Evolutionary conservation across 2,113 vertebrate genomes (phyloP).

Genomic region (Microtus pennsylvanicus): DNA sequence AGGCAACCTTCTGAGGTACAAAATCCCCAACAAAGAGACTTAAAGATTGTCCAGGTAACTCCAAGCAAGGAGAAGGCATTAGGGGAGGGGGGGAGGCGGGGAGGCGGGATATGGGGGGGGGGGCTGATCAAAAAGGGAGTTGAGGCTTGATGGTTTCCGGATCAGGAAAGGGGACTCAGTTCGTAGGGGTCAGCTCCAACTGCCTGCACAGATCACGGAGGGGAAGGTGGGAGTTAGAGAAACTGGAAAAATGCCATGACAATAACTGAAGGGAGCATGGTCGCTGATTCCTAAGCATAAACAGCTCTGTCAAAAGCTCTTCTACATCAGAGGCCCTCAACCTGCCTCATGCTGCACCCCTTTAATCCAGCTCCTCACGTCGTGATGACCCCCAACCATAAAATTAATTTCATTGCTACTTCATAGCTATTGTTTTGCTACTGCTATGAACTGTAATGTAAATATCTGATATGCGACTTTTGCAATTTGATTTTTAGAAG

Average conservation of each 20-base stretch:
- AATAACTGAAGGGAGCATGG: not conserved
- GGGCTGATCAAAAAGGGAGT: not conserved
- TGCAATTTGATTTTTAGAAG: slow-evolving; percentile 31
- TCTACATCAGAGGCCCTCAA: not conserved
- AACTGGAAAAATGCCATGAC: not conserved
- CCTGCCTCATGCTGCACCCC: not conserved
- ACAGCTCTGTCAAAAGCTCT: not conserved
- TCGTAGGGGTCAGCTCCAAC: not conserved
- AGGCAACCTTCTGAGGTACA: not conserved
- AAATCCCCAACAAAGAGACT: not conserved
- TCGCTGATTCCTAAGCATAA: not conserved
- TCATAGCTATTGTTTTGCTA: not conserved
- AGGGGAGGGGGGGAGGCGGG: no score
- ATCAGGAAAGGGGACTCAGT: not conserved
- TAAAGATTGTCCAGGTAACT: not conserved
- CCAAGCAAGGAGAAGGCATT: no score
- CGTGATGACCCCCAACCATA: not conserved
- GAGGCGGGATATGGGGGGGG: not conserved
- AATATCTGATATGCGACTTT: not conserved
- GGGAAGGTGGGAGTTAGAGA: not conserved
- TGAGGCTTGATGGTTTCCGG: no score
- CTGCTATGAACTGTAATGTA: not conserved
- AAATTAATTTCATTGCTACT: not conserved
- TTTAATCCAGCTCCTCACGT: not conserved
- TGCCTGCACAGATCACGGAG: not conserved